These are phyloP conservation scores for Athalia rosae DNA, from an alignment of 2,888 invertebrate genomes.

Conservation along the genomic window DNA sequence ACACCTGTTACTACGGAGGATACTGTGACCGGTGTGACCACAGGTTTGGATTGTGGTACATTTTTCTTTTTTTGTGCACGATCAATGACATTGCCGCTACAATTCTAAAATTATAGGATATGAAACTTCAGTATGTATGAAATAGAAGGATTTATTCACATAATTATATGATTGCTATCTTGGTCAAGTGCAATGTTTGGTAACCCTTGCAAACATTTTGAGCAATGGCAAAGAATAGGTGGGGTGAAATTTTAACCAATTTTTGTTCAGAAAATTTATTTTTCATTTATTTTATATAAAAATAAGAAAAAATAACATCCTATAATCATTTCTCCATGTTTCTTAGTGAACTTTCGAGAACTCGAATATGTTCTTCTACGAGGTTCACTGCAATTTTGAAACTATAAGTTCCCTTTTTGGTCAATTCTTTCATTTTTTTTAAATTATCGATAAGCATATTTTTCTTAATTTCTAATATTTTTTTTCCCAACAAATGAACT, in stretches of 20 bases:
- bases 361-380: constrained; percentile 59
- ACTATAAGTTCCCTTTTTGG: constrained; percentile 53
- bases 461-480: constrained; percentile 57
- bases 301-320: too few relatives aligned
- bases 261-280: constrained; percentile 20
- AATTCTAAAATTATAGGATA: constrained; percentile 59
- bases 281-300: constrained; percentile 18
- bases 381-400: constrained; percentile 61
- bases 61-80: constrained; percentile 69
- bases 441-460: constrained; percentile 53
- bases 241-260: constrained; percentile 1
- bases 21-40: constrained; percentile 65
- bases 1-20: constrained; percentile 63
- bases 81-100: constrained; percentile 69
- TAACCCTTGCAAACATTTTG: background rate
- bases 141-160: too few relatives aligned
- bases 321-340: constrained; percentile 23
- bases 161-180: background rate
- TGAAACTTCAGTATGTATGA: too few relatives aligned
- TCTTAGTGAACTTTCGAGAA: constrained; percentile 53
- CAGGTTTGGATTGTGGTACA: constrained; percentile 66
- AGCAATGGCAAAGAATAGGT: constrained; percentile 5
- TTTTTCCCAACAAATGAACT: constrained; percentile 54
- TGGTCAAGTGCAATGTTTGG: background rate
- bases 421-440: constrained; percentile 56